These are phyloP conservation scores for Corbicula japonica DNA, from an alignment of 2,888 invertebrate species.

Conservation along the genomic window DNA sequence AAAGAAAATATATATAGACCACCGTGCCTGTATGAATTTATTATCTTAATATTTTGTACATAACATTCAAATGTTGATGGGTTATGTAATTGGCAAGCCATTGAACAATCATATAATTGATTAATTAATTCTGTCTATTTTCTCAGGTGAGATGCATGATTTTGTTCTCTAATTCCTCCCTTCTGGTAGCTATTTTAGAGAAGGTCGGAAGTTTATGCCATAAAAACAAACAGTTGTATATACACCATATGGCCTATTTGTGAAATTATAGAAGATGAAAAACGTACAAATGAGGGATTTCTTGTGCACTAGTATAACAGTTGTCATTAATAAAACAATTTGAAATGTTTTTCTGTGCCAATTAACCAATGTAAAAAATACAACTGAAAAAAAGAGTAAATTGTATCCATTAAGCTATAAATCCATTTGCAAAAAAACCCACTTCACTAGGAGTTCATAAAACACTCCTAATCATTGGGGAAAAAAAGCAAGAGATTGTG, in stretches of 20 bases:
- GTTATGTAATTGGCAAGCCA: conserved; percentile 35
- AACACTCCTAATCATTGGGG: too few relatives aligned
- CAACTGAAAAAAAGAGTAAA: too few relatives aligned
- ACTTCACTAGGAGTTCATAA: too few relatives aligned
- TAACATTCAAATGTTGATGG: too few relatives aligned
- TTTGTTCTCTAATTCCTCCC: conserved; percentile 6
- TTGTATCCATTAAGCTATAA: too few relatives aligned
- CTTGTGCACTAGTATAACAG: conserved; percentile 11
- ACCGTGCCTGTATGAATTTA: too few relatives aligned
- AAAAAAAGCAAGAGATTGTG: too few relatives aligned
- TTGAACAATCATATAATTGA: conserved; percentile 35
- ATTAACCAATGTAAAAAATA: conserved; percentile 42
- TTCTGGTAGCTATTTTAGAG: conserved; percentile 28
- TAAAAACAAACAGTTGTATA: conserved; percentile 45
- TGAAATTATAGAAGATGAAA: conserved; percentile 35
- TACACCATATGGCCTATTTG: conserved; percentile 37
- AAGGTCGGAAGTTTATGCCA: conserved; percentile 36
- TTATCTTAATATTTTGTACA: too few relatives aligned
- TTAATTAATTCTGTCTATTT: conserved; percentile 56
- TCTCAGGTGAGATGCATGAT: conserved; percentile 31
- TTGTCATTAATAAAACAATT: conserved; percentile 31
- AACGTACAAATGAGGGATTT: conserved; percentile 24
- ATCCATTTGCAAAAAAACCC: too few relatives aligned
- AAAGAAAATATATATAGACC: too few relatives aligned
- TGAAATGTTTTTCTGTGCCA: conserved; percentile 19